Conservation (phyloP, 2,888 invertebrate genomes). For the Caenorhabditis sulstoni region DNA sequence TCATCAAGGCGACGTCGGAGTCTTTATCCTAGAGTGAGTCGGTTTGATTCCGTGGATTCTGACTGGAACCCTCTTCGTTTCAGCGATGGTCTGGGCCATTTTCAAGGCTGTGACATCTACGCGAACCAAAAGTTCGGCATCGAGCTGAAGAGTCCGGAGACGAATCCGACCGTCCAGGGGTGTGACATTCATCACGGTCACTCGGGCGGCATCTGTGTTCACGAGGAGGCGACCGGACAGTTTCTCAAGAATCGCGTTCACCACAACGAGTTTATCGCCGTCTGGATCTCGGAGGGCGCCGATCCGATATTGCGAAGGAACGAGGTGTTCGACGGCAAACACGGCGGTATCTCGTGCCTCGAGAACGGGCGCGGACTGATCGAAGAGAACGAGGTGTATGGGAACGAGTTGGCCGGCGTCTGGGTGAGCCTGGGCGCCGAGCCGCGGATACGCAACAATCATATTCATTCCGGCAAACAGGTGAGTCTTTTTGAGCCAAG, state of each 20-base stretch:
- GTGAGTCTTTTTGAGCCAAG: constrained; percentile 77
- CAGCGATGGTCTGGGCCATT: constrained; percentile 87
- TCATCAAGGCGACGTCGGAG: constrained; percentile 79
- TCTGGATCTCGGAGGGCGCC: constrained; percentile 92
- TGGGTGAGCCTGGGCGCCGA: constrained; percentile 85
- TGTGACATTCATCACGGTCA: constrained; percentile 97
- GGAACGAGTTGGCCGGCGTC: constrained; percentile 93
- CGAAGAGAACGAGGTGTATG: constrained; percentile 98
- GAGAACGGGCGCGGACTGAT: constrained; percentile 98
- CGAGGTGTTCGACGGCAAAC: constrained; percentile 98
- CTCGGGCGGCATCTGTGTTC: constrained; percentile 92
- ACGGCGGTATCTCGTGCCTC: constrained; percentile 98
- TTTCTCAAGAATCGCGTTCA: constrained; percentile 99
- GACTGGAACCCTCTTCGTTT: constrained; percentile 20
- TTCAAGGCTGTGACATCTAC: constrained; percentile 98
- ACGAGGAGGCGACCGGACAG: constrained; percentile 94
- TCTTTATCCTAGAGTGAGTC: constrained; percentile 80
- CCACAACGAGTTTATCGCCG: constrained; percentile 98
- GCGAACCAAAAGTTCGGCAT: constrained; percentile 99
- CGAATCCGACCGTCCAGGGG: constrained; percentile 97
- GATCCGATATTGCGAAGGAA: constrained; percentile 98
- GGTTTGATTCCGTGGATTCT: too few species aligned
- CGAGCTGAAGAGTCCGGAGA: constrained; percentile 94
- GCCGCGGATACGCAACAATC: constrained; percentile 93
- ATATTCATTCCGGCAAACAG: constrained; percentile 99